A percentile compares a stretch with the other conserved stretches of the same genome.
Evolutionary conservation across 2,888 invertebrate species (phyloP).

Genomic region (Pterostichus madidus): DNA sequence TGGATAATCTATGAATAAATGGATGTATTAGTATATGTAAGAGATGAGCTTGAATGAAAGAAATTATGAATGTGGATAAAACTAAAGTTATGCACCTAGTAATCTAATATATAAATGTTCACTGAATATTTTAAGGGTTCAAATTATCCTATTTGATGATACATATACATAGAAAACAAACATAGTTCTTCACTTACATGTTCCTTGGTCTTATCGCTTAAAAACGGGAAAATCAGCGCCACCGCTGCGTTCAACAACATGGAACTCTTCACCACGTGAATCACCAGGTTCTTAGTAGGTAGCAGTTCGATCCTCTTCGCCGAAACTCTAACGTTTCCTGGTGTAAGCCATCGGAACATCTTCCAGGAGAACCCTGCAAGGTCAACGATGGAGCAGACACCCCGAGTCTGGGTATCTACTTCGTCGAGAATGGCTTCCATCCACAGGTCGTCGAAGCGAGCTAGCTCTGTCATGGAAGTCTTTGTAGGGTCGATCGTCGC

Average conservation of each 20-base stretch:
- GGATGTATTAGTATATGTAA: too few relatives aligned
- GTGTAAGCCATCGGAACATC: slow-evolving; percentile 74
- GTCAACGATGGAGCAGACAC: slow-evolving; percentile 75
- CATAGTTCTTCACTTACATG: slow-evolving; percentile 65
- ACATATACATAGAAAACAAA: too few relatives aligned
- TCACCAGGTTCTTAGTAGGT: slow-evolving; percentile 72
- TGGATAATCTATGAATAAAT: too few relatives aligned
- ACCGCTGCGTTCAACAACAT: slow-evolving; percentile 72
- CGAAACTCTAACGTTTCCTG: slow-evolving; percentile 71
- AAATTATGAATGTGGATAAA: too few relatives aligned
- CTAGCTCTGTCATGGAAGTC: slow-evolving; percentile 72
- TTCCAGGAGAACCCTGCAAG: slow-evolving; percentile 72
- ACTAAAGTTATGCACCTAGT: too few relatives aligned
- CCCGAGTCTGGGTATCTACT: slow-evolving; percentile 73
- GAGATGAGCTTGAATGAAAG: too few relatives aligned
- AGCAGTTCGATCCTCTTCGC: slow-evolving; percentile 71
- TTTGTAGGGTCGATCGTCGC: slow-evolving; percentile 70
- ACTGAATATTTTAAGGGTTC: too few relatives aligned
- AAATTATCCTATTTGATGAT: too few relatives aligned
- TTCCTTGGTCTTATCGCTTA: slow-evolving; percentile 72
- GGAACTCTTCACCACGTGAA: slow-evolving; percentile 74
- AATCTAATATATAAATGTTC: too few relatives aligned
- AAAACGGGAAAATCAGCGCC: slow-evolving; percentile 74
- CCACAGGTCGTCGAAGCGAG: slow-evolving; percentile 75
- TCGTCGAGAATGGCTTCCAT: slow-evolving; percentile 74